Conservation (phyloP, 2,113 vertebrate genomes). For the Perccottus glenii region DNA sequence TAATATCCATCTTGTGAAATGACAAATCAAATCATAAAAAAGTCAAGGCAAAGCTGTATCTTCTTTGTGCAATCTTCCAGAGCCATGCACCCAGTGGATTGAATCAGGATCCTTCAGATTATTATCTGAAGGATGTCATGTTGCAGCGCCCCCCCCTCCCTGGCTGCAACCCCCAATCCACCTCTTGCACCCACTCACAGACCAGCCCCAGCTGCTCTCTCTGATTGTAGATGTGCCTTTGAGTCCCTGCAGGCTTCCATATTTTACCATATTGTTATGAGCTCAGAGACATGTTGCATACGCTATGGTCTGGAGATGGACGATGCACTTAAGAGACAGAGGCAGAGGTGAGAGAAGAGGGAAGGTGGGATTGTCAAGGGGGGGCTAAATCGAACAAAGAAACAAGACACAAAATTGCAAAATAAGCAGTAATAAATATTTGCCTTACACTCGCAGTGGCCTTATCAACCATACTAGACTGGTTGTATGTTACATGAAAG, state of each 20-base stretch:
- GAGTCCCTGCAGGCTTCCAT: slow-evolving; percentile 65
- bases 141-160: slow-evolving; percentile 8
- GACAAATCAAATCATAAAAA: slow-evolving; percentile 50
- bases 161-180: slow-evolving; percentile 17
- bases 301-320: slow-evolving; percentile 16
- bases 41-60: not conserved
- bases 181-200: slow-evolving; percentile 19
- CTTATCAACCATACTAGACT: too few relatives aligned
- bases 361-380: not conserved
- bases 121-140: slow-evolving; percentile 35
- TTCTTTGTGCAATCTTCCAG: slow-evolving; percentile 29
- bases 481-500: too few relatives aligned
- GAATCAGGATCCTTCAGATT: slow-evolving; percentile 40
- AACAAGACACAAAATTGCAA: not conserved
- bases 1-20: slow-evolving; percentile 36
- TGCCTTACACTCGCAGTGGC: too few relatives aligned
- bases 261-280: slow-evolving; percentile 72
- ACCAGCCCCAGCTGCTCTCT: slow-evolving; percentile 36
- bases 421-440: not conserved
- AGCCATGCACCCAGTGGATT: slow-evolving; percentile 22
- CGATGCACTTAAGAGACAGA: not conserved
- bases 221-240: slow-evolving; percentile 60
- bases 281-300: slow-evolving; percentile 50
- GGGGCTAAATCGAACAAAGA: not conserved
- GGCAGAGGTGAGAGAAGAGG: slow-evolving; percentile 6